Evolutionary conservation across 2,888 invertebrate species (phyloP), one percentile per base, ranked within the genome.

Genomic region (Ramazzottius varieornatus): DNA sequence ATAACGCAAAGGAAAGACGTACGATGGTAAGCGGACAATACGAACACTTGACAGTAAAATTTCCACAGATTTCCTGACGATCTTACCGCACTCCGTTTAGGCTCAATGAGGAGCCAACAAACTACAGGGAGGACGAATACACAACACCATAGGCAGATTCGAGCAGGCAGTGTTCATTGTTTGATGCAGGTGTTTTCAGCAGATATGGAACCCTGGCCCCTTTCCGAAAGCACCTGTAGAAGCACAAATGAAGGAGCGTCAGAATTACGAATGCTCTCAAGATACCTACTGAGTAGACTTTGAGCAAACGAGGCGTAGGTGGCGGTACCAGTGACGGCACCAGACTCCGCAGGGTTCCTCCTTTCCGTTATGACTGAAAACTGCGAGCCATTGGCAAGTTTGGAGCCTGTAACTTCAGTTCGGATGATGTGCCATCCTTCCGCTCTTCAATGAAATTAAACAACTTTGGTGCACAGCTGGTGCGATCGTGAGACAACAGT

Each of bases 361-460:
- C 81, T 71, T 1, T 73, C 71, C 1, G 79, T 80, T 34, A 69
- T 70, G 16, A 73, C 72, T 32, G 65, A 67, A 67, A 76, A 72
- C 32, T 65, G 46, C 2, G 68, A 33, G 46, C 72, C 71, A 68
- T 71, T 68, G 46, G 65, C 8, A 46, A 67, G 66, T 65, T 71
- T 72, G 2, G 72, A 70, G 46, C 79, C 78, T 68, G 72, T 74
- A 1, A 75, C 76, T 67, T 79, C 76, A 65, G 80, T 74, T 70
- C 80, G 78, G 1, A 81, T 78, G 4, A 80, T 72, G 71, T 81
- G 80, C 75, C 77, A 77, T 68, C 79, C 77, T 34, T 69, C 70
- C 65, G 80, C 69, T 65, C 79, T 80, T 69, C 24, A 67, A 68
- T 46, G 64, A 65, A 33, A 67, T 33, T 67, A 64, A 32, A 46